phyloP scores from a whole-genome alignment of 2,113 vertebrate species.

The Sylvietta virens region DNA sequence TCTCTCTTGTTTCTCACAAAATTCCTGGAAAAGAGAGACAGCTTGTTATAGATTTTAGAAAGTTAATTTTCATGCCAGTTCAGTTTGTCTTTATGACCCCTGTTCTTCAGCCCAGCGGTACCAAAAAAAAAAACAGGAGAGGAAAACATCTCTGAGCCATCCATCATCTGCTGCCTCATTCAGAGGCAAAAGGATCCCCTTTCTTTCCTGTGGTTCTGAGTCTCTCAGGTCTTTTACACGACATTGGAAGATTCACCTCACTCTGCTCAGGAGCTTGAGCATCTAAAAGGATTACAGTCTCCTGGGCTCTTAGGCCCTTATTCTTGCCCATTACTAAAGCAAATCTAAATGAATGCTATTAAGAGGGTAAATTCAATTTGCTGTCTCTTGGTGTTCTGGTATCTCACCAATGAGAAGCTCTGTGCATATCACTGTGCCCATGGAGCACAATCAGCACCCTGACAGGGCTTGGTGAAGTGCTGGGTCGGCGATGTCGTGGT shows the following conservation, averaged over 20 bases:
- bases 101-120: not conserved
- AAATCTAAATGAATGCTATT: conserved; percentile 43
- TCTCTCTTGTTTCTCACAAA: not conserved
- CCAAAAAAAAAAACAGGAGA: not conserved
- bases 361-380: conserved; percentile 41
- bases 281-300: conserved; percentile 12
- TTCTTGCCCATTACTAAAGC: conserved; percentile 17
- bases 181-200: not conserved
- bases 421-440: not conserved
- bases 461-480: not conserved
- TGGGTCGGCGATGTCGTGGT: accelerated
- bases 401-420: not conserved
- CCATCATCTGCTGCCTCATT: not conserved
- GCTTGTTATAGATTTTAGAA: not conserved
- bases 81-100: not conserved
- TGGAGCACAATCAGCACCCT: not conserved
- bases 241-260: not conserved
- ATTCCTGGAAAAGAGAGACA: not conserved
- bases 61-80: not conserved
- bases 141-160: not conserved
- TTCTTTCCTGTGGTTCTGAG: not conserved
- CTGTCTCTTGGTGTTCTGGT: not conserved
- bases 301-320: not conserved
- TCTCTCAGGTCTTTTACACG: not conserved
- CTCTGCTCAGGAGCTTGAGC: not conserved